These are phyloP conservation scores for Portevinia maculata DNA, from an alignment of 2,888 invertebrate genomes.

Conservation along the genomic window DNA sequence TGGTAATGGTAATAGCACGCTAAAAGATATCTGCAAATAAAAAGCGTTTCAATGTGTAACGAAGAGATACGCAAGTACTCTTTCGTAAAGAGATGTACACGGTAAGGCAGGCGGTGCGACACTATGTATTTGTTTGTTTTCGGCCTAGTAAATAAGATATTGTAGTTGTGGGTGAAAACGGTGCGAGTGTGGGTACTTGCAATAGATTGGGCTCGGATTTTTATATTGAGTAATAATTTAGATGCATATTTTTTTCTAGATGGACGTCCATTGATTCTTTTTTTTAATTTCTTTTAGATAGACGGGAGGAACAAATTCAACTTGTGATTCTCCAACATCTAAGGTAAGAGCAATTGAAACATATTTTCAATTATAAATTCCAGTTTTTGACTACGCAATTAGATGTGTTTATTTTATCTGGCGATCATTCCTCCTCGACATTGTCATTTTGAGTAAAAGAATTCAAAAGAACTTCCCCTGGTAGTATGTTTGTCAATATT, in stretches of 20 bases:
- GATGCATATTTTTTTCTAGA: not conserved
- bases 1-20: slow-evolving; percentile 73
- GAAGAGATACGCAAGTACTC: slow-evolving; percentile 8
- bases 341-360: slow-evolving; percentile 9
- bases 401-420: too few species aligned
- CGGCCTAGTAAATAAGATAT: too few species aligned
- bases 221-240: slow-evolving; percentile 24
- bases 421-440: too few species aligned
- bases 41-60: slow-evolving; percentile 51
- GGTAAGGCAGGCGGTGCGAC: too few species aligned
- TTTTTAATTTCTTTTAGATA: slow-evolving; percentile 31
- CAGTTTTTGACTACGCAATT: not conserved
- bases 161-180: not conserved
- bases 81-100: not conserved
- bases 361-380: not conserved
- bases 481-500: too few species aligned
- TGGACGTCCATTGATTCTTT: slow-evolving; percentile 11
- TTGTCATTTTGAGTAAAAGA: too few species aligned
- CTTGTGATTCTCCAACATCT: slow-evolving; percentile 27
- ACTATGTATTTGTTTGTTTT: slow-evolving; percentile 1
- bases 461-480: too few species aligned
- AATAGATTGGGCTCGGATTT: slow-evolving; percentile 17
- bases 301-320: slow-evolving; percentile 6
- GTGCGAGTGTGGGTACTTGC: not conserved
- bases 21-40: slow-evolving; percentile 68